phyloP scores from a whole-genome alignment of 2,113 vertebrate species.

The Australoheros scitulus region DNA sequence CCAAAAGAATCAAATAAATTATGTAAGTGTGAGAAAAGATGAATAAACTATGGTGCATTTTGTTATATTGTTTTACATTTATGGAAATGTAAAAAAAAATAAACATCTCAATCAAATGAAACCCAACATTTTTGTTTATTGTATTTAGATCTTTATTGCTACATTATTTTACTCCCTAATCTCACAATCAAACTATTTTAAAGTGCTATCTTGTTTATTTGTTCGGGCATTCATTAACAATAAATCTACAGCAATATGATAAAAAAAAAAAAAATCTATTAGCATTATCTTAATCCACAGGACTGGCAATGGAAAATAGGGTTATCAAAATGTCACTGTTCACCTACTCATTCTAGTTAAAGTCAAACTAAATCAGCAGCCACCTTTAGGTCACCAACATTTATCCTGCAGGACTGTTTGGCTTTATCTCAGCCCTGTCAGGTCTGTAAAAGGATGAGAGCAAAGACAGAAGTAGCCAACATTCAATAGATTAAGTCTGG shows the following conservation, averaged over 20 bases:
- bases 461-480: background rate
- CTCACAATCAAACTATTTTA: background rate
- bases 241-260: background rate
- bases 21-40: background rate
- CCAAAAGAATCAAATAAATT: slow-evolving; percentile 16
- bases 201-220: slow-evolving; percentile 4
- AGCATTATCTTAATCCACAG: background rate
- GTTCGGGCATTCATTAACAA: background rate
- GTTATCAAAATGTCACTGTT: background rate
- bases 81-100: slow-evolving; percentile 62
- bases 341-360: background rate
- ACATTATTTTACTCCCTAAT: background rate
- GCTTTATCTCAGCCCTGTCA: background rate
- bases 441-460: background rate
- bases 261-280: background rate
- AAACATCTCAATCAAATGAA: slow-evolving; percentile 54
- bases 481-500: slow-evolving; percentile 21
- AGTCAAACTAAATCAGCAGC: background rate
- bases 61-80: slow-evolving; percentile 64
- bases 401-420: background rate
- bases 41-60: slow-evolving; percentile 61
- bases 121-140: slow-evolving; percentile 20
- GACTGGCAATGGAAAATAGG: background rate
- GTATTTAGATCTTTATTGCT: background rate
- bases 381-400: background rate